Evolutionary conservation across 1,140 invertebrate genomes (phyloP), one percentile per base, ranked within the genome.

Genomic region (Nephila pilipes): DNA sequence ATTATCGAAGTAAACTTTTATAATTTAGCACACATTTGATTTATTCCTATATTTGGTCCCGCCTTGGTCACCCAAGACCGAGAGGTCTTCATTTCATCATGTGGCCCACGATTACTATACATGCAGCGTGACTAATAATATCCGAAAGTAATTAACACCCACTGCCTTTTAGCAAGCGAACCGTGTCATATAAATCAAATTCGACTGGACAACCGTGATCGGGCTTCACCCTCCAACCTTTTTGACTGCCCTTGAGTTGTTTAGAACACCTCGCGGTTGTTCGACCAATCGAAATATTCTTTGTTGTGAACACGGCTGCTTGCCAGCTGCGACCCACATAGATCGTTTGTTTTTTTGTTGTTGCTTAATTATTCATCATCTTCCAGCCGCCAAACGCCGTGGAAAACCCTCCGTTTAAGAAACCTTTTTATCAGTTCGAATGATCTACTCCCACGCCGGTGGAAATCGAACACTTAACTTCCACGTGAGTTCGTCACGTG

Each of bases 341-440:
- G 22, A n/a, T 10, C 22, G 16, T 60, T 22, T 6, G 0, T 20
- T 63, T 63, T 63, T 63, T 63, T 63, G 0, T 5, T 63, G 3
- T n/a, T n/a, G n/a, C n/a, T 60, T 63, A 63, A 63, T 63, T 63
- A 63, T 63, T 63, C 60, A 63, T 63, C n/a, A 63, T 63, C 60
- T 63, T n/a, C 60, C 60, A 63, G 60, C n/a, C 60, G 14, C 18
- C 60, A 63, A n/a, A 22, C 20, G 14, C n/a, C 22, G 60, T 63
- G 60, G n/a, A 63, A 63, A 63, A 63, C 60, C 60, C 60, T 63
- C 60, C 22, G 60, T 63, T 63, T 63, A 25, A 63, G 60, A 63
- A 46, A 25, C 20, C 5, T 63, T 63, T 63, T 63, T 63, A 63
- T 63, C 60, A 63, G 60, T n/a, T n/a, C 16, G n/a, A 63, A 63